phyloP scores from a whole-genome alignment of 2,113 vertebrate species.

The Cervus canadensis region DNA sequence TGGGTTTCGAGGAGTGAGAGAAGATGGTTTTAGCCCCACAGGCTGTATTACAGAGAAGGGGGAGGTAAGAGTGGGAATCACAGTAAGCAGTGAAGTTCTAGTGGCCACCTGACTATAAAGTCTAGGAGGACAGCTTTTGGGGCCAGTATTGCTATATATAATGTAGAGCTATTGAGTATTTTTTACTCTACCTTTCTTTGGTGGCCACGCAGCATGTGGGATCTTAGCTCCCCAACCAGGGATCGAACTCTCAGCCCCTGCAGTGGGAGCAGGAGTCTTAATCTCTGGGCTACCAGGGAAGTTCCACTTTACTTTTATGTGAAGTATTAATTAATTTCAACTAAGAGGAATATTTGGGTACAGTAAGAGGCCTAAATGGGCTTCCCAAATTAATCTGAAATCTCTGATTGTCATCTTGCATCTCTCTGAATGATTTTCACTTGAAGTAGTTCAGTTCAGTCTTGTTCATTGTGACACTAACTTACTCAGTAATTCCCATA shows the following conservation, averaged over 20 bases:
- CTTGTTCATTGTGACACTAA: neutral
- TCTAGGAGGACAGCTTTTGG: neutral
- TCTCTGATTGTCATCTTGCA: neutral
- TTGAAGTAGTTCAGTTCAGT: neutral
- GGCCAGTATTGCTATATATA: neutral
- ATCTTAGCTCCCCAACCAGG: neutral
- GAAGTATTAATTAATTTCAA: neutral
- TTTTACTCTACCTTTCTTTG: neutral
- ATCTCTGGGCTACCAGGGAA: neutral
- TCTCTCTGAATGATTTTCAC: neutral
- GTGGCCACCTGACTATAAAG: neutral
- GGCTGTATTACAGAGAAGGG: neutral
- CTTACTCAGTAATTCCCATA: slow-evolving; percentile 12
- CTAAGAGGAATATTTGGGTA: neutral
- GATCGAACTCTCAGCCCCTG: neutral
- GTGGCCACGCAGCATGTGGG: neutral
- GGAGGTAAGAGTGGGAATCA: rapidly evolving
- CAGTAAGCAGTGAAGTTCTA: neutral
- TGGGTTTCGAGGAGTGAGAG: neutral
- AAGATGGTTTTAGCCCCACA: neutral
- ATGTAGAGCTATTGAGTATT: neutral
- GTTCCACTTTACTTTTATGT: neutral
- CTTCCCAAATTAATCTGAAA: neutral
- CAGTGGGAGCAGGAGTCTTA: neutral
- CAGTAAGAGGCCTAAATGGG: neutral